Conservation (phyloP, 2,113 vertebrate genomes). For the Mesocricetus auratus region DNA sequence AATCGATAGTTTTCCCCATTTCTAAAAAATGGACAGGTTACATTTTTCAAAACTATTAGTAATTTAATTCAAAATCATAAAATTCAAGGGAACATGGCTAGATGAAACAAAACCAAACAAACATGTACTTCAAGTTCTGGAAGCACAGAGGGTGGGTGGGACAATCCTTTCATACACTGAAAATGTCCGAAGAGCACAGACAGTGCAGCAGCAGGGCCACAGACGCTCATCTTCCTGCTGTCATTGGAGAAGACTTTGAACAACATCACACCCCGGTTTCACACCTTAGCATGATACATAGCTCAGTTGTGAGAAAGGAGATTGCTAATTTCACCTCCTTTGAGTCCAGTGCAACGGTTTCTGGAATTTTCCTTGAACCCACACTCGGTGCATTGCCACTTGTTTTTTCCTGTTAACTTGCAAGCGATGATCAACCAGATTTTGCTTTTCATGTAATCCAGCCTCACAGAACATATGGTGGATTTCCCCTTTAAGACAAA, state of each 20-base stretch:
- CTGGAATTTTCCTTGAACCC: conserved; percentile 96
- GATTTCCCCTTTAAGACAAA: conserved; percentile 90
- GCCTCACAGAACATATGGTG: conserved; percentile 90
- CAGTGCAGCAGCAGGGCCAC: not conserved
- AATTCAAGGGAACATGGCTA: conserved; percentile 65
- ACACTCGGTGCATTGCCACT: conserved; percentile 94
- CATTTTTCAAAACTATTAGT: conserved; percentile 49
- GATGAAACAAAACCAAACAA: conserved; percentile 58
- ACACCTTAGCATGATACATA: conserved; percentile 8
- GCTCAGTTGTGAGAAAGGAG: conserved; percentile 50
- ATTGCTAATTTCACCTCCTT: conserved; percentile 66
- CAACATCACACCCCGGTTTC: conserved; percentile 53
- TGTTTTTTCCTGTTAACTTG: conserved; percentile 96
- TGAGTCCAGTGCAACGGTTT: conserved; percentile 85
- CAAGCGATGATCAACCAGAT: conserved; percentile 93
- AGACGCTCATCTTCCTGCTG: not conserved
- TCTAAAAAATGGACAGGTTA: conserved; percentile 33
- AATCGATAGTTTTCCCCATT: not conserved
- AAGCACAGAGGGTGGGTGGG: conserved; percentile 49
- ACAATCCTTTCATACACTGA: not conserved
- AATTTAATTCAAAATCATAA: conserved; percentile 71
- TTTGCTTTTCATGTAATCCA: conserved; percentile 94
- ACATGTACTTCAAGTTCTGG: conserved; percentile 47
- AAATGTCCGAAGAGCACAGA: conserved; percentile 8
- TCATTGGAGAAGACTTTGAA: conserved; percentile 45